Conservation (phyloP, 1,140 invertebrate genomes). For the Mactra quadrangularis region DNA sequence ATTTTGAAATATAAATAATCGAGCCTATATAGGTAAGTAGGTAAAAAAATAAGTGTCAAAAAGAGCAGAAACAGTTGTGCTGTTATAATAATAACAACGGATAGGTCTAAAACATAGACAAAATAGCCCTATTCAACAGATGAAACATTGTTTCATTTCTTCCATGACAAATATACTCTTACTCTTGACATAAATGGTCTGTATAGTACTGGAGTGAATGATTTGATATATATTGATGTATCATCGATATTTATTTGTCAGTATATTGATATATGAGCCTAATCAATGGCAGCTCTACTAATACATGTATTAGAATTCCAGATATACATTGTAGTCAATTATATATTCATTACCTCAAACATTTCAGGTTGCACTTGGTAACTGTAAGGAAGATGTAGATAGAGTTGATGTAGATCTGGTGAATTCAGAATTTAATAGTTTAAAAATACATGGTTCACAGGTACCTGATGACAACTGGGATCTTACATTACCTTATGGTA, state of each 20-base stretch:
- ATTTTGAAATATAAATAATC: no score
- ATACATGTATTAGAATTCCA: background rate
- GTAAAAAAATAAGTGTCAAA: no score
- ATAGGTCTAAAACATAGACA: no score
- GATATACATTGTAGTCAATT: no score
- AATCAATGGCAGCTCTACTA: background rate
- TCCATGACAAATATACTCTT: no score
- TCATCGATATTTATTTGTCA: no score
- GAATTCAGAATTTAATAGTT: slow-evolving; percentile 76
- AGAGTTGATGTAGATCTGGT: slow-evolving; percentile 68
- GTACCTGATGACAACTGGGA: slow-evolving; percentile 76
- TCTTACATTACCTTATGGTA: slow-evolving; percentile 76
- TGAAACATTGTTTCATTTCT: no score
- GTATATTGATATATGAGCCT: background rate
- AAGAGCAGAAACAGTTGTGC: no score
- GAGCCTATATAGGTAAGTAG: no score
- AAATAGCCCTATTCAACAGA: no score
- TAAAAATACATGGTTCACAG: slow-evolving; percentile 76
- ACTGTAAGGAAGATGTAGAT: slow-evolving; percentile 71
- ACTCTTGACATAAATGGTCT: background rate
- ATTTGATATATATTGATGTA: no score
- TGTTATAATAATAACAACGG: no score
- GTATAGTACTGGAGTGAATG: background rate
- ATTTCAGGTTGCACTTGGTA: slow-evolving; percentile 81
- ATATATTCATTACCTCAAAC: background rate